Base-by-base conservation (phyloP, 2,888 invertebrate genomes). In the Trissolcus japonicus region DNA sequence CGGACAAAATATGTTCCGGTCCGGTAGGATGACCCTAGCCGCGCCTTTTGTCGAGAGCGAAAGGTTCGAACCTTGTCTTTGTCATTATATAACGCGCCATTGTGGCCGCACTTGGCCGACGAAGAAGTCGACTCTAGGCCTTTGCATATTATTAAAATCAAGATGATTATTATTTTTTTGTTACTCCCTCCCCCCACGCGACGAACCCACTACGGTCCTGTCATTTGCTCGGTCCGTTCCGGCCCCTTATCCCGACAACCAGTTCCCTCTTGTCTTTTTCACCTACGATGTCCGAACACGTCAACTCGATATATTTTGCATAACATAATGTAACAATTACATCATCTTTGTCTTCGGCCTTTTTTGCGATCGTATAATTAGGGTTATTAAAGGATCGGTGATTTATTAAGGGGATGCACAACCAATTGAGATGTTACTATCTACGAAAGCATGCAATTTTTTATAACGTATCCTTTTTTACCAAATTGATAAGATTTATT, bases 1-100 rank as follows among this genome's bases (percentile, higher is more conserved):
- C 80, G 88, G 88, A 89, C 89, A 89, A 89, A 87, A 88, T 87
- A 88, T 89, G 87, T 88, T 88, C 88, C 87, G 88, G 88, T 88
- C 88, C 87, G 86, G 88, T 87, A 87, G 87, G 89, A 89, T 88
- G 89, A 89, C 89, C 89, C 88, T 86, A 87, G 88, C 87, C 89
- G 87, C 89, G 84, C 88, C 88, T 88, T 88, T 89, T 88, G 89
- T 88, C 86, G 86, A 87, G 35, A 35, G 86, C 88, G 87, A 88
- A 87, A 88, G 87, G 87, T 84, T 87, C 76, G 81, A 83, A 85
- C 83, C 83, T 82, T 85, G 87, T 88, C 89, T 88, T 89, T 88
- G 89, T 89, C 88, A 89, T 89, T 89, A 89, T 88, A 88, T 89
- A 89, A 89, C 86, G 87, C 29, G 29, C 88, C 83, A 89, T 89